Evolutionary conservation across 2,888 invertebrate species (phyloP).

Genomic region (Congeria kusceri): DNA sequence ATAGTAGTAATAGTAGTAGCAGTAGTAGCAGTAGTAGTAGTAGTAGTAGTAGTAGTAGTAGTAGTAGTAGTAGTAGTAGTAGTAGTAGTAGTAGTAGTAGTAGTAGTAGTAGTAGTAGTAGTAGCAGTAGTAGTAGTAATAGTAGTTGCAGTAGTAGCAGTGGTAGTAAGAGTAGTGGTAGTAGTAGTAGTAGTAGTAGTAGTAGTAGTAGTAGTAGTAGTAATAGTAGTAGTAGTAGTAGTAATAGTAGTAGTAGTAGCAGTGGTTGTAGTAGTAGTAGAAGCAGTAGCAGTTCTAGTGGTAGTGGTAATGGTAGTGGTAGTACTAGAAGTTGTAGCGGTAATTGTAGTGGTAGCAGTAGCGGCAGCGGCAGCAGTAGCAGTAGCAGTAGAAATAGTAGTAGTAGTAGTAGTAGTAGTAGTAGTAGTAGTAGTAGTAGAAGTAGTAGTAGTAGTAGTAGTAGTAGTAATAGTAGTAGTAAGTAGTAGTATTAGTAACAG

Average conservation of each 20-base stretch:
- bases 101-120: background rate
- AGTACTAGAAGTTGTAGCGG: background rate
- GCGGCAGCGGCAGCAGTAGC: background rate
- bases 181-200: constrained; percentile 1
- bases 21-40: background rate
- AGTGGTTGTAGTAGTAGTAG: too few relatives aligned
- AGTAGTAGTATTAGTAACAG: too few relatives aligned
- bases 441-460: constrained; percentile 1
- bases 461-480: background rate
- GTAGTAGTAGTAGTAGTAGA: background rate
- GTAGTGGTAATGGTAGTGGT: background rate
- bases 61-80: background rate
- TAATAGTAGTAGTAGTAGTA: background rate
- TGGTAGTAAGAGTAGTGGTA: too few relatives aligned
- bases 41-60: background rate
- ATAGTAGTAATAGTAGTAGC: background rate
- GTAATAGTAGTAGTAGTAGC: background rate
- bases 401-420: constrained; percentile 1
- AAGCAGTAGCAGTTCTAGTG: too few relatives aligned
- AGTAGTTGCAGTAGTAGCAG: too few relatives aligned
- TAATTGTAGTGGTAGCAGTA: background rate
- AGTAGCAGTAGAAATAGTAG: too few relatives aligned
- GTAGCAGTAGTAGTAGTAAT: background rate
- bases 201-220: constrained; percentile 1
- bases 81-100: background rate